Percentiles rank a stretch among this genome's conserved stretches.
These are phyloP conservation scores for Lathamus discolor DNA, from an alignment of 2,113 vertebrate species.

Conservation along the genomic window DNA sequence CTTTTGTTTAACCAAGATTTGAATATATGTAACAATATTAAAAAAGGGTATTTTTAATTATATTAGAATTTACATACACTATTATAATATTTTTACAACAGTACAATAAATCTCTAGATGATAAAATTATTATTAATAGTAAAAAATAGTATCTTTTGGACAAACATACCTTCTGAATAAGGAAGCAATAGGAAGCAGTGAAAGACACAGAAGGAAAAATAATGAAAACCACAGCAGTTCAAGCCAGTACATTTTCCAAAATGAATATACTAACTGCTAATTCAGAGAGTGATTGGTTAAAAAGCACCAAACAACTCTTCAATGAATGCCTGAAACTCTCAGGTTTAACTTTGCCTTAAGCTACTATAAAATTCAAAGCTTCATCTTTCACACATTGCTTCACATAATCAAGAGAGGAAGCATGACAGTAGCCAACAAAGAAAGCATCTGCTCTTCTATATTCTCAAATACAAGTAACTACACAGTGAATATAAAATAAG, in stretches of 20 bases:
- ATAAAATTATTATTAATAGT: neutral
- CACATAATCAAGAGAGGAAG: neutral
- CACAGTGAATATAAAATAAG: neutral
- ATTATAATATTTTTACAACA: neutral
- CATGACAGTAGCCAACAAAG: neutral
- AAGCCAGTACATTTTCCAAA: conserved; percentile 27
- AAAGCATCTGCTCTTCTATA: neutral
- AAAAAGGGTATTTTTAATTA: neutral
- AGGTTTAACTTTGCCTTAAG: neutral
- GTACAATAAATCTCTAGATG: neutral
- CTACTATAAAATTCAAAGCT: neutral
- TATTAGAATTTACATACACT: neutral
- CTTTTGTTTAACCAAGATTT: neutral
- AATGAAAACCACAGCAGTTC: conserved; percentile 72
- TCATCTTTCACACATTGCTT: neutral
- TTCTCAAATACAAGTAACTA: neutral
- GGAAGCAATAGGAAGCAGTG: conserved; percentile 81
- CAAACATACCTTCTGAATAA: conserved; percentile 96
- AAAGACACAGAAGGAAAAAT: conserved; percentile 80
- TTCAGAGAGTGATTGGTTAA: neutral
- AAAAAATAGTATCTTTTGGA: neutral
- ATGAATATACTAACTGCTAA: neutral
- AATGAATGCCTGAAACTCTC: neutral
- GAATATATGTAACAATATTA: neutral
- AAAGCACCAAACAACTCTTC: neutral